phyloP scores from a whole-genome alignment of 2,797 vertebrate genomes.

The Lithobates sylvaticus region DNA sequence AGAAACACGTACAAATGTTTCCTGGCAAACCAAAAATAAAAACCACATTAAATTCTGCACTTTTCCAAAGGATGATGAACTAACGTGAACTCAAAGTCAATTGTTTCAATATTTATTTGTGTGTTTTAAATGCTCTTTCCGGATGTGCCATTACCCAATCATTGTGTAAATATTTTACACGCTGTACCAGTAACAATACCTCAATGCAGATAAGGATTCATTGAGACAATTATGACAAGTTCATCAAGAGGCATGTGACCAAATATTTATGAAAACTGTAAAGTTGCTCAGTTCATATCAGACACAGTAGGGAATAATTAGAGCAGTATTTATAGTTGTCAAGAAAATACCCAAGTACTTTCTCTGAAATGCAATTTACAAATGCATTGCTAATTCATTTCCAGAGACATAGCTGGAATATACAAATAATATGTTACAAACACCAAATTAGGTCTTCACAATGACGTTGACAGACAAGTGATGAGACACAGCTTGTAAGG shows the following conservation, averaged over 20 bases:
- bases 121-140: slow-evolving; percentile 21
- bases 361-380: slow-evolving; percentile 35
- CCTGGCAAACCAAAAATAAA: neutral
- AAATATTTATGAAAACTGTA: slow-evolving; percentile 24
- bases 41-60: neutral
- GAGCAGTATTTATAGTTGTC: slow-evolving; percentile 32
- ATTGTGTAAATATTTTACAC: slow-evolving; percentile 48
- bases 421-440: slow-evolving; percentile 40
- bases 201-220: slow-evolving; percentile 35
- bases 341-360: slow-evolving; percentile 33
- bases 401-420: slow-evolving; percentile 13
- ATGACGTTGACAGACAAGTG: slow-evolving; percentile 34
- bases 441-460: slow-evolving; percentile 18
- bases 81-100: slow-evolving; percentile 27
- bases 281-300: slow-evolving; percentile 19
- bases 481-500: slow-evolving; percentile 36
- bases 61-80: slow-evolving; percentile 20
- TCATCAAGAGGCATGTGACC: slow-evolving; percentile 22
- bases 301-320: slow-evolving; percentile 44
- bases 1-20: neutral
- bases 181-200: slow-evolving; percentile 42
- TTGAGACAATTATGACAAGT: slow-evolving; percentile 26
- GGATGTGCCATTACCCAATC: slow-evolving; percentile 36
- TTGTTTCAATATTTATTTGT: slow-evolving; percentile 46
- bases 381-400: slow-evolving; percentile 32